These are phyloP conservation scores for Brachypodius melanocephalos DNA, from an alignment of 2,113 vertebrate species.

Conservation along the genomic window DNA sequence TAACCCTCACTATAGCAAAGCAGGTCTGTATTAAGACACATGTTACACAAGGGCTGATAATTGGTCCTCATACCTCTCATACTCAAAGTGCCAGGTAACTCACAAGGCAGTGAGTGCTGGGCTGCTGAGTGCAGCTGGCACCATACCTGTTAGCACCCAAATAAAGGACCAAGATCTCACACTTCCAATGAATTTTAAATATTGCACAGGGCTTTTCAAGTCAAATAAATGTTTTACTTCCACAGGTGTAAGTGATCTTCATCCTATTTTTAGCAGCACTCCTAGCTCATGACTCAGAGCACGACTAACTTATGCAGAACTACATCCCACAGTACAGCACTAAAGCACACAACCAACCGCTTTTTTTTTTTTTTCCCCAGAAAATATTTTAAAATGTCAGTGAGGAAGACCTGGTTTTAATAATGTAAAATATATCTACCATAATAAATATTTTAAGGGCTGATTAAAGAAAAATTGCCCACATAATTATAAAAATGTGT, in stretches of 20 bases:
- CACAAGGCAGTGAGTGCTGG: rapidly evolving
- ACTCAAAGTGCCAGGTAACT: background rate
- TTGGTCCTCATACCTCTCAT: background rate
- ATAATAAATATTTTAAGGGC: background rate
- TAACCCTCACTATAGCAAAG: background rate
- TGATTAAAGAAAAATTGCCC: background rate
- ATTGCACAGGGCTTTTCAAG: background rate
- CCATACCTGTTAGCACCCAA: background rate
- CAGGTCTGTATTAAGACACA: background rate
- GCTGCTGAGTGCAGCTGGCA: rapidly evolving
- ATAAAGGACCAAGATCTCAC: background rate
- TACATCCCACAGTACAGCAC: background rate
- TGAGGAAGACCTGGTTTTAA: background rate
- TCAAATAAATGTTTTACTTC: background rate
- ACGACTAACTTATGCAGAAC: background rate
- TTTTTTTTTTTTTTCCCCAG: background rate
- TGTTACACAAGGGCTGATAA: background rate
- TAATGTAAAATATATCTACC: background rate
- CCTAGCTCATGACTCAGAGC: background rate
- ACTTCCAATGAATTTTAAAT: background rate
- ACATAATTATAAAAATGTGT: background rate
- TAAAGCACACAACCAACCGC: background rate
- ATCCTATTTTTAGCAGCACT: background rate
- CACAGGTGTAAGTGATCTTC: background rate
- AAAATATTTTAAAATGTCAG: background rate